Base-by-base conservation (phyloP, 2,888 invertebrate species). In the Drosophila imparisetae region DNA sequence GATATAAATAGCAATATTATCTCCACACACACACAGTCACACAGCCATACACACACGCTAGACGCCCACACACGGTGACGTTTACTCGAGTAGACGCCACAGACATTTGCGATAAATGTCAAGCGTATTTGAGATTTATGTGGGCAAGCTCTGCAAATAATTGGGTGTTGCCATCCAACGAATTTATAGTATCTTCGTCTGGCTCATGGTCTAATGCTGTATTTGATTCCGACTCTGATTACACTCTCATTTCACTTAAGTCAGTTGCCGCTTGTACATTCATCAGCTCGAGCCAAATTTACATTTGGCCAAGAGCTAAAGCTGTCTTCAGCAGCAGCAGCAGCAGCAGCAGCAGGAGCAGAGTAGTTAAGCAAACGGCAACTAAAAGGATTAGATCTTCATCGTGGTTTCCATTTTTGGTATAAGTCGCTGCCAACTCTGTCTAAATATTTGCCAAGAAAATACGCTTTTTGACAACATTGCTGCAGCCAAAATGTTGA, bases 101-200 rank as follows among this genome's bases (percentile, higher is more conserved):
- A 78, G 73, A 78, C 78, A 58, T 66, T 78, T 80, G 58, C 84
- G 72, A 84, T 84, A 84, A 84, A 84, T 83, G 84, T 86, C 84
- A 89, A 80, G 84, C 68, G 72, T 67, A 62, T 79, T 52, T 59
- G 66, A 84, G 89, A 85, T 89, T 85, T 89, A 85, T 84, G 78
- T 74, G 66, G 36, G 64, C 72, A 49, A 57, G 61, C 52, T 42
- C 45, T 61, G 68, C 68, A 74, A 83, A 75, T 83, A 82, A 78
- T 80, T 88, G 81, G 66, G 69, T 86, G 83, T 69, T 72, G 69
- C 75, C 64, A 69, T 58, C 71, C 62, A 65, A 78, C 54, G 45
- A 73, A 70, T 82, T 82, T 80, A 75, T 67, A 24, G 36, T 34
- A 45, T 40, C 40, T 40, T 50, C 27, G 49, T 59, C 50, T 75